A percentile compares a stretch with the other conserved stretches of the same genome.
phyloP scores from a whole-genome alignment of 2,888 invertebrate species.

The Scaptomyza reducta region DNA sequence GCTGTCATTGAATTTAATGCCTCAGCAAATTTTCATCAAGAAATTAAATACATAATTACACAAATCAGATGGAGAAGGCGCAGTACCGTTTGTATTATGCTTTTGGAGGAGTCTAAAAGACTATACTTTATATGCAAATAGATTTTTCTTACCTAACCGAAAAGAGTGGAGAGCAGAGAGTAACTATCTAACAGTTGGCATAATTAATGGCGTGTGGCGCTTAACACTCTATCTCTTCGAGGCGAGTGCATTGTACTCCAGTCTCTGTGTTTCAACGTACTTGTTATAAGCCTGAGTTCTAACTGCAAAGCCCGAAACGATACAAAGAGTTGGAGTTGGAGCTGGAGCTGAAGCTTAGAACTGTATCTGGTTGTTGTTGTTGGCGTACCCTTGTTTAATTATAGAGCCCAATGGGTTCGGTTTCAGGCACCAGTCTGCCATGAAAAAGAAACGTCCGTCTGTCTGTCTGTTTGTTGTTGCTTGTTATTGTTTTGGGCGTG shows the following conservation, averaged over 20 bases:
- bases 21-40: constrained; percentile 55
- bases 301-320: constrained; percentile 60
- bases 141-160: constrained; percentile 20
- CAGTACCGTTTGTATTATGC: constrained; percentile 44
- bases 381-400: constrained; percentile 68
- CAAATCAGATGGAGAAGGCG: constrained; percentile 35
- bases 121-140: constrained; percentile 21
- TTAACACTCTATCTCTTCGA: constrained; percentile 45
- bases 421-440: constrained; percentile 34
- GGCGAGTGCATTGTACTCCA: constrained; percentile 72
- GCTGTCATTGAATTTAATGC: constrained; percentile 72
- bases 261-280: constrained; percentile 2
- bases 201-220: constrained; percentile 79
- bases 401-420: constrained; percentile 57
- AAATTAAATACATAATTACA: constrained; percentile 59
- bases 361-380: constrained; percentile 32
- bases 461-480: neutral
- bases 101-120: neutral
- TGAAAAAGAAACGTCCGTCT: constrained; percentile 11
- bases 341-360: too few species aligned
- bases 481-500: constrained; percentile 47
- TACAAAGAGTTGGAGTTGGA: neutral
- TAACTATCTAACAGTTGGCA: constrained; percentile 42
- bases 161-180: neutral
- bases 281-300: constrained; percentile 45